Evolutionary conservation across 2,888 invertebrate genomes (phyloP), one percentile per base, ranked within the genome.

Genomic region (Spilarctia lutea): DNA sequence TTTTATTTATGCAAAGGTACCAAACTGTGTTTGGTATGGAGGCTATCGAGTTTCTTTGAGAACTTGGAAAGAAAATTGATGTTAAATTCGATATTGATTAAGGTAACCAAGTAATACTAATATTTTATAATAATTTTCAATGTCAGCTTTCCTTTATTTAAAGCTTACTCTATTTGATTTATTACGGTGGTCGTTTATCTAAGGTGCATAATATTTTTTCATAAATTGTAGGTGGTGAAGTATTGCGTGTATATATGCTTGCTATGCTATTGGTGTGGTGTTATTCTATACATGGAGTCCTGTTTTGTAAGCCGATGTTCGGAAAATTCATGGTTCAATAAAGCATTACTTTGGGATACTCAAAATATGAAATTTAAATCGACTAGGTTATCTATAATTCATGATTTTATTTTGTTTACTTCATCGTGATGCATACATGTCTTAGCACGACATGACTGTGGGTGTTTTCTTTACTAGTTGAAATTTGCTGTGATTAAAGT

Each of bases 1-100:
- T 96, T 93, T 86, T 94, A 92, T 84, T 84, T 96, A 65, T 93
- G 96, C 76, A 96, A 96, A 89, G 93, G 96, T n/a, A 93, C 95
- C 30, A 95, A 96, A 77, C 88, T 96, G 11, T 92, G 96, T 79
- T 92, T 96, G 65, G 91, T 96, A 33, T 96, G 96, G 94, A 92
- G 96, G 79, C 80, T 96, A 60, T 93, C 93, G 0, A 92, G 87
- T 75, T 95, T 96, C 75, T 96, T 96, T 79, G 92, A 94, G 78
- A 91, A 92, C 65, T 87, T 95, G 65, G 95, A 96, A 85, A 89
- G 90, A 71, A 93, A 92, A 79, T 83, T 96, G 45, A 77, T 95
- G 30, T 74, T 93, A n/a, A 95, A 95, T 83, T 88, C 94, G 0
- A 87, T 95, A 33, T 60, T 93, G 30, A 87, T 95, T 2, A 95